A percentile compares a stretch with the other conserved stretches of the same genome.
phyloP scores from a whole-genome alignment of 2,113 vertebrate species.

The Hypomesus transpacificus region DNA sequence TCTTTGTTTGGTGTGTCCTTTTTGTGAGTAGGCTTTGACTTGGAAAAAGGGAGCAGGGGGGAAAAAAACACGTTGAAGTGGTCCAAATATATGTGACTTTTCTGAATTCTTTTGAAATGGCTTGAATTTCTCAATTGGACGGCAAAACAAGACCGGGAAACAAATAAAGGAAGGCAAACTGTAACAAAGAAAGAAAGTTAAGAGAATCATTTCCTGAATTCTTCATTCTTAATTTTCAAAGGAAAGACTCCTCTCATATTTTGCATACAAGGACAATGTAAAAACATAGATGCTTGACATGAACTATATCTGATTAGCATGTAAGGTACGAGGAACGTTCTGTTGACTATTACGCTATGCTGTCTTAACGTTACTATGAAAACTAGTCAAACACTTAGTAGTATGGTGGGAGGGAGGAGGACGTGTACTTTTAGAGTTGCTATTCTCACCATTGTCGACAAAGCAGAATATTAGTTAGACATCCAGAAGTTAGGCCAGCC shows the following conservation, averaged over 20 bases:
- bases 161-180: not conserved
- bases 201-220: slow-evolving; percentile 15
- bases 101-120: slow-evolving; percentile 34
- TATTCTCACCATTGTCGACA: slow-evolving; percentile 41
- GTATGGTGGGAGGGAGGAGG: slow-evolving; percentile 31
- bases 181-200: slow-evolving; percentile 23
- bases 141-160: not conserved
- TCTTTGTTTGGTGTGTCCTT: slow-evolving; percentile 19
- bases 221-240: not conserved
- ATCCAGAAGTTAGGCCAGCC: slow-evolving; percentile 31
- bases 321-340: slow-evolving; percentile 41
- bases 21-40: slow-evolving; percentile 18
- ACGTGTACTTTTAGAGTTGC: slow-evolving; percentile 44
- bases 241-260: slow-evolving; percentile 29
- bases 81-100: slow-evolving; percentile 50
- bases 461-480: slow-evolving; percentile 42
- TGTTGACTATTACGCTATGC: slow-evolving; percentile 39
- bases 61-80: slow-evolving; percentile 24
- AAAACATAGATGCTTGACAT: slow-evolving; percentile 27
- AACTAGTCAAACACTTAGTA: slow-evolving; percentile 43
- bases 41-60: not conserved
- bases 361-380: slow-evolving; percentile 36
- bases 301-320: slow-evolving; percentile 37
- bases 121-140: slow-evolving; percentile 2
- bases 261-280: slow-evolving; percentile 40